Conservation (phyloP, 2,888 invertebrate genomes). For the Colletes collaris region DNA sequence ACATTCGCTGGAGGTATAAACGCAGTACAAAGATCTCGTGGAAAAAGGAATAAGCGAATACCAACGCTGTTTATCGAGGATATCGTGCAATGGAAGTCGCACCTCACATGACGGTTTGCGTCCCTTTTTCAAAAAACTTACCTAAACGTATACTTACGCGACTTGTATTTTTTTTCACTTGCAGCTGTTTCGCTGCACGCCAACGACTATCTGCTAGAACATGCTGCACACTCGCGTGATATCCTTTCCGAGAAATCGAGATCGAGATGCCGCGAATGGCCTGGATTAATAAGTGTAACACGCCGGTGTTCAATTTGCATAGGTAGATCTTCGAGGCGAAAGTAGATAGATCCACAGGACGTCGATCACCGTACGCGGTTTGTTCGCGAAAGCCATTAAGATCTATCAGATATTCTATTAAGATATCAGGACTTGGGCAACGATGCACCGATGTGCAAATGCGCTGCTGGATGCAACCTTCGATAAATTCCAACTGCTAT, state of each 20-base stretch:
- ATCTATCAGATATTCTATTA: conserved; percentile 62
- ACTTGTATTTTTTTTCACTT: conserved; percentile 7
- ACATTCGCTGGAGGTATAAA: conserved; percentile 5
- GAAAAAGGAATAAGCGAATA: background rate
- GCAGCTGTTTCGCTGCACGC: conserved; percentile 20
- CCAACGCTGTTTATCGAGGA: conserved; percentile 10
- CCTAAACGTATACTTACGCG: conserved; percentile 22
- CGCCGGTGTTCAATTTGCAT: conserved; percentile 50
- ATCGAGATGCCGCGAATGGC: conserved; percentile 25
- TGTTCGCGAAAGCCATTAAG: conserved; percentile 50
- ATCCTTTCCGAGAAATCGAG: conserved; percentile 40
- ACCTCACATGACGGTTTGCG: conserved; percentile 12
- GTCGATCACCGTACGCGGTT: conserved; percentile 41
- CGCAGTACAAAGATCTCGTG: background rate
- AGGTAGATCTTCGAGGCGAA: conserved; percentile 25
- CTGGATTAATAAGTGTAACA: conserved; percentile 52
- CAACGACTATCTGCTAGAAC: conserved; percentile 17
- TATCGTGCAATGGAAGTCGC: conserved; percentile 4
- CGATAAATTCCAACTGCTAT: conserved; percentile 10
- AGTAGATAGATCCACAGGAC: conserved; percentile 32
- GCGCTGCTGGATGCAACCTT: background rate
- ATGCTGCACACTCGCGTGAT: conserved; percentile 30
- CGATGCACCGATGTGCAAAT: background rate
- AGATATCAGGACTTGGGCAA: conserved; percentile 48
- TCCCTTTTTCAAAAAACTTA: conserved; percentile 5